These are phyloP conservation scores for Paralichthys olivaceus DNA, from an alignment of 2,113 vertebrate species.

Conservation along the genomic window DNA sequence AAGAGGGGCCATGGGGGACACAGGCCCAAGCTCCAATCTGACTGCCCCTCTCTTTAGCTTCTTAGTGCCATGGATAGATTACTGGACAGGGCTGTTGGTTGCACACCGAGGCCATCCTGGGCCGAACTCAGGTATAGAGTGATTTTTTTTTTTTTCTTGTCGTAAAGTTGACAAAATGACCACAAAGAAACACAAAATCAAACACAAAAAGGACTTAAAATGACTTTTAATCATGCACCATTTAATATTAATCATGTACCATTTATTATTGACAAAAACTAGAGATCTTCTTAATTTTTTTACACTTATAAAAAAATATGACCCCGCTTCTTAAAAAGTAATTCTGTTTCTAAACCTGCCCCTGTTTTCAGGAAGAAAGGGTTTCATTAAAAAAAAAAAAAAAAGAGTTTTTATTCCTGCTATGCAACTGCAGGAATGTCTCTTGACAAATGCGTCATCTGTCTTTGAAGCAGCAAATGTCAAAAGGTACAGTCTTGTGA, in stretches of 20 bases:
- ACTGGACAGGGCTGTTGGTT: not conserved
- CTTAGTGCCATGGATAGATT: conserved; percentile 1
- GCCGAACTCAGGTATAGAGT: not conserved
- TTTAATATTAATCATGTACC: no score
- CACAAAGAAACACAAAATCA: not conserved
- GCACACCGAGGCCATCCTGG: not conserved
- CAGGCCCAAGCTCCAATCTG: not conserved
- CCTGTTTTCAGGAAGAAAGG: conserved; percentile 5
- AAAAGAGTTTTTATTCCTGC: not conserved
- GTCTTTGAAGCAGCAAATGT: conserved; percentile 20
- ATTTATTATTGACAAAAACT: no score
- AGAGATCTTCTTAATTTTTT: no score
- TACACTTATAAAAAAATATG: no score
- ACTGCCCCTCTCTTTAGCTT: not conserved
- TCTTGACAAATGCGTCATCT: conserved; percentile 8
- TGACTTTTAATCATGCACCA: no score
- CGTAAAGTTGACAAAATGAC: not conserved
- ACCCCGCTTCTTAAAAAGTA: not conserved
- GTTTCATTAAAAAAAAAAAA: not conserved
- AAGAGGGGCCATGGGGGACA: not conserved
- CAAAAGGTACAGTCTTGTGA: conserved; percentile 36
- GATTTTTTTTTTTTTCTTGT: not conserved
- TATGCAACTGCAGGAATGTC: not conserved
- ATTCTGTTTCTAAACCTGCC: not conserved
- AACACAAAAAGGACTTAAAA: not conserved